These are phyloP conservation scores for Coelinius sp. DNA, from an alignment of 2,888 invertebrate species.

Conservation along the genomic window DNA sequence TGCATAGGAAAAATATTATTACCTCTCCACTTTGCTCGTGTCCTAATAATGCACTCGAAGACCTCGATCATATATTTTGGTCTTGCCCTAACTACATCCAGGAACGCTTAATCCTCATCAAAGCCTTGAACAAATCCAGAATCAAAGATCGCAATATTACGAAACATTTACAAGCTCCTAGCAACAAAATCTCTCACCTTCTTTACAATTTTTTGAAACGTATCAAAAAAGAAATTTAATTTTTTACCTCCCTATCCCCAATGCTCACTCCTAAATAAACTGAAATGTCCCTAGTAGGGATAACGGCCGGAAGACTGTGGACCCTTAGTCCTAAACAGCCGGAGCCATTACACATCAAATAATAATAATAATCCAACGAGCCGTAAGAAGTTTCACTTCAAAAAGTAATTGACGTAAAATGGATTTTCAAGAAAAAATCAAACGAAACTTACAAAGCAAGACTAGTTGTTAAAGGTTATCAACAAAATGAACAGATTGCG, in stretches of 20 bases:
- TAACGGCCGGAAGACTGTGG: no score
- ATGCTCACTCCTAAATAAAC: no score
- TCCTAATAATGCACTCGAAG: background rate
- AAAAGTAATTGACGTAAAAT: slow-evolving; percentile 23
- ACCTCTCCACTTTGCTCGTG: background rate
- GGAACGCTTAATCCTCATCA: background rate
- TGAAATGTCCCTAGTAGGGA: no score
- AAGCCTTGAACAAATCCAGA: background rate
- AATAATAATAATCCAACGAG: no score
- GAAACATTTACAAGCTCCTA: background rate
- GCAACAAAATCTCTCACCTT: background rate
- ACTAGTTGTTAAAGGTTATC: slow-evolving; percentile 31
- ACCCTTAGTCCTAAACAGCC: no score
- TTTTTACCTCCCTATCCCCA: no score
- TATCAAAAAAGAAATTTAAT: no score
- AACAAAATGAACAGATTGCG: slow-evolving; percentile 13
- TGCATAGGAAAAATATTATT: background rate
- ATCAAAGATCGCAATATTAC: background rate
- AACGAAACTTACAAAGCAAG: slow-evolving; percentile 25
- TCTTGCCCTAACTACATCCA: background rate
- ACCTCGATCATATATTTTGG: background rate
- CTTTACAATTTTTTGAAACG: no score
- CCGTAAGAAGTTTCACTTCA: no score
- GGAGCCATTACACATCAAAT: no score
- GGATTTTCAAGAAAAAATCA: slow-evolving; percentile 51